Conservation (phyloP, 2,888 invertebrate species). For the Chymomyza caudatula region DNA sequence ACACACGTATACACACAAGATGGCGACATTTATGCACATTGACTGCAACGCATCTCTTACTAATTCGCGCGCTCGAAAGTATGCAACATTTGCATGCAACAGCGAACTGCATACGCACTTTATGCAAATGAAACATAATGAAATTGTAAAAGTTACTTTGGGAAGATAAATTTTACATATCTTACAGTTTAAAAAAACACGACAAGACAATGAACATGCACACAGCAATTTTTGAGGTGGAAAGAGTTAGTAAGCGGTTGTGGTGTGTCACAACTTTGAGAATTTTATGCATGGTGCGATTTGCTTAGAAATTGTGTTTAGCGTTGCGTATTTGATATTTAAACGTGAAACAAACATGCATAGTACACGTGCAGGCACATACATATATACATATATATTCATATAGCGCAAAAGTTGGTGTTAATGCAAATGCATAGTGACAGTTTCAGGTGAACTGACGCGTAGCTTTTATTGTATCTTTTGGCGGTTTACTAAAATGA, state of each 20-base stretch:
- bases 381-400: not conserved
- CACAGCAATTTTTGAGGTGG: not conserved
- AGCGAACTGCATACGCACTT: slow-evolving; percentile 51
- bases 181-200: slow-evolving; percentile 27
- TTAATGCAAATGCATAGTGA: slow-evolving; percentile 54
- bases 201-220: not conserved
- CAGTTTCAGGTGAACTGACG: slow-evolving; percentile 50
- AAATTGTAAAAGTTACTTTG: slow-evolving; percentile 68
- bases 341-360: slow-evolving; percentile 66
- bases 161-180: slow-evolving; percentile 70
- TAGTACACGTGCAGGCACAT: slow-evolving; percentile 17
- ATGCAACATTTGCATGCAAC: slow-evolving; percentile 55
- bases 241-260: not conserved
- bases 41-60: slow-evolving; percentile 6
- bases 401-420: slow-evolving; percentile 11
- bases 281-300: slow-evolving; percentile 69
- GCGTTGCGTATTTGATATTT: slow-evolving; percentile 68
- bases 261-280: slow-evolving; percentile 54
- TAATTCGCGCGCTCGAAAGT: slow-evolving; percentile 15
- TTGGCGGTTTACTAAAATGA: not conserved
- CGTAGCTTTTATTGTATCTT: slow-evolving; percentile 5
- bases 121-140: slow-evolving; percentile 72
- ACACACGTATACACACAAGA: not conserved
- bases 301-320: slow-evolving; percentile 69
- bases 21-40: not conserved